phyloP scores from a whole-genome alignment of 2,888 invertebrate species.

The Tineola bisselliella region DNA sequence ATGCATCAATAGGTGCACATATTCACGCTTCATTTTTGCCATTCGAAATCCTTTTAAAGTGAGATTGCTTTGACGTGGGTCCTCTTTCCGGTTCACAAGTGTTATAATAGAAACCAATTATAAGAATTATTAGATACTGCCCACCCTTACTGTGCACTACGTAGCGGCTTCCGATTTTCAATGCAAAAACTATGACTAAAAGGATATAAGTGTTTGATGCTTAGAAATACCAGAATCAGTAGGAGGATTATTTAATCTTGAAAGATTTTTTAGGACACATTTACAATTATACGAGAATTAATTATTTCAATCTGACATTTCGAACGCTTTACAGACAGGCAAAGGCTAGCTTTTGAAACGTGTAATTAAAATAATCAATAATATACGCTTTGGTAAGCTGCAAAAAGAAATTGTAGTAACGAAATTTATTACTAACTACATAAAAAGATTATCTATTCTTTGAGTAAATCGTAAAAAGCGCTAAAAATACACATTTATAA shows the following conservation, averaged over 20 bases:
- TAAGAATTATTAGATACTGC: constrained; percentile 41
- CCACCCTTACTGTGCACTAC: constrained; percentile 39
- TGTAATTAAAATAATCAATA: too few species aligned
- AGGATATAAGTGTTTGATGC: background rate
- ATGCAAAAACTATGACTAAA: constrained; percentile 29
- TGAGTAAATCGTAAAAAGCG: background rate
- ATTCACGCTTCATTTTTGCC: constrained; percentile 43
- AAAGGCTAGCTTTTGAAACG: too few species aligned
- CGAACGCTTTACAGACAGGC: too few species aligned
- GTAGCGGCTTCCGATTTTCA: constrained; percentile 55
- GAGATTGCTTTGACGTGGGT: constrained; percentile 49
- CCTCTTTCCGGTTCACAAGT: constrained; percentile 48
- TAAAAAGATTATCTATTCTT: too few species aligned
- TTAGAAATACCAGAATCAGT: too few species aligned
- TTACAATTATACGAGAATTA: too few species aligned
- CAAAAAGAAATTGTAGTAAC: too few species aligned
- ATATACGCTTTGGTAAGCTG: too few species aligned
- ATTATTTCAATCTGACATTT: too few species aligned
- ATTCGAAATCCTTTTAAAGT: constrained; percentile 55
- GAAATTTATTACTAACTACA: too few species aligned
- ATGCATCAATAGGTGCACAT: constrained; percentile 30
- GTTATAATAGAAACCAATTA: constrained; percentile 56
- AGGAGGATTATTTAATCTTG: too few species aligned
- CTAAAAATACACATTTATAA: background rate
- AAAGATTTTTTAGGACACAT: too few species aligned